Base-by-base conservation (phyloP, 2,113 vertebrate species). In the Cebus imitator region DNA sequence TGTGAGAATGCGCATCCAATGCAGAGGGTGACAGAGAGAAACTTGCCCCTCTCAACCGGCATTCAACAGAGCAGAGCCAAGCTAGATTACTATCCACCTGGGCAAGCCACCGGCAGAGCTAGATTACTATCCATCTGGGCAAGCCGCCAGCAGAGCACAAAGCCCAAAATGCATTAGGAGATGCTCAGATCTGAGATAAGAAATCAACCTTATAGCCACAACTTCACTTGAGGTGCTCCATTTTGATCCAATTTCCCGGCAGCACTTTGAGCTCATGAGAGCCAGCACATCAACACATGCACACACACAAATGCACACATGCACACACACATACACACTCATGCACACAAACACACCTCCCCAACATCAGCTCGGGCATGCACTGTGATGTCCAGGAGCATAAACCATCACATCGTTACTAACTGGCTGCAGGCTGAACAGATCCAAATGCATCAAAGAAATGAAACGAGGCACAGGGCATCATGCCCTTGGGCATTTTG, bases 381-480 rank as follows among this genome's bases (percentile, higher is more conserved):
- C 0, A 0, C 45, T 27, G 61, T 86, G 83, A 48, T 16, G 16
- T 55, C 87, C 75, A 94, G 13, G 35, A 94, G n/a, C 93, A 90
- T 70, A 84, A 96, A 76, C 90, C 93, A 85, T 25, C 2, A 0
- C 61, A 55, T 87, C 23, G 0, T 94, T 87, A 97, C 40, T 70
- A 89, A 58, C 14, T n/a, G 23, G n/a, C 95, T 75, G 1, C 72
- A 73, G 79, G n/a, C 45, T 83, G 45, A 92, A 40, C 21, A 96
- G n/a, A 76, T 92, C 75, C 76, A 87, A 87, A 89, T 30, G 40
- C 25, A 83, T 70, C 40, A 82, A 43, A 75, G 20, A 80, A 96
- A 95, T 27, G 10, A 91, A 93, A 76, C 48, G 7, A 57, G 64
- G 21, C 30, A 35, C 61, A 93, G 58, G 37, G n/a, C 35, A 93